phyloP scores from a whole-genome alignment of 1,140 invertebrate species.

The Lepidurus apus region DNA sequence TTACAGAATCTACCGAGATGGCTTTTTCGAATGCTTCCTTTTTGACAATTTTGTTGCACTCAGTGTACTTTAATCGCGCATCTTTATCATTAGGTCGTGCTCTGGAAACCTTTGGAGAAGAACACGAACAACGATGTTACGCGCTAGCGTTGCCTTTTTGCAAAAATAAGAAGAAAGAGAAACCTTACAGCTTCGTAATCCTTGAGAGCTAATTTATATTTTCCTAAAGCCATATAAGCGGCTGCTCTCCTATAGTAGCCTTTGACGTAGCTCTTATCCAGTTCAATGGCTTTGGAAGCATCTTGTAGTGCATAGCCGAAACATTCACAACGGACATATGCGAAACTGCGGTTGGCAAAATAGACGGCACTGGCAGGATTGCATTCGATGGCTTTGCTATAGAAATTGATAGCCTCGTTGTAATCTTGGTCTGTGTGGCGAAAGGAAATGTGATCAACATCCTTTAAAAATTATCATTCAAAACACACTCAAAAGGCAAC shows the following conservation, averaged over 20 bases:
- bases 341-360: constrained; percentile 91
- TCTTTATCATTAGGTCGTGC: constrained; percentile 88
- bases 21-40: constrained; percentile 94
- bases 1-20: constrained; percentile 85
- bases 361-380: constrained; percentile 73
- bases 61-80: constrained; percentile 84
- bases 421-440: constrained; percentile 83
- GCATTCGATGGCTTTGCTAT: constrained; percentile 83
- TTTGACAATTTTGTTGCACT: constrained; percentile 95
- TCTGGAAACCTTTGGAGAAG: constrained; percentile 50
- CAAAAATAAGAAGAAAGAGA: constrained; percentile 40
- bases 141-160: constrained; percentile 39
- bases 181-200: constrained; percentile 84
- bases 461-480: constrained; percentile 25
- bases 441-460: constrained; percentile 34
- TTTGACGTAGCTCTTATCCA: constrained; percentile 87
- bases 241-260: constrained; percentile 88
- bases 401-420: constrained; percentile 78
- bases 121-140: constrained; percentile 29
- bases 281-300: constrained; percentile 82
- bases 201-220: constrained; percentile 91
- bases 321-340: constrained; percentile 84
- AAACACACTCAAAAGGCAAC: constrained; percentile 25
- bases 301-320: constrained; percentile 90
- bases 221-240: constrained; percentile 94